Base-by-base conservation (phyloP, 2,113 vertebrate species). In the Limnothrissa miodon region DNA sequence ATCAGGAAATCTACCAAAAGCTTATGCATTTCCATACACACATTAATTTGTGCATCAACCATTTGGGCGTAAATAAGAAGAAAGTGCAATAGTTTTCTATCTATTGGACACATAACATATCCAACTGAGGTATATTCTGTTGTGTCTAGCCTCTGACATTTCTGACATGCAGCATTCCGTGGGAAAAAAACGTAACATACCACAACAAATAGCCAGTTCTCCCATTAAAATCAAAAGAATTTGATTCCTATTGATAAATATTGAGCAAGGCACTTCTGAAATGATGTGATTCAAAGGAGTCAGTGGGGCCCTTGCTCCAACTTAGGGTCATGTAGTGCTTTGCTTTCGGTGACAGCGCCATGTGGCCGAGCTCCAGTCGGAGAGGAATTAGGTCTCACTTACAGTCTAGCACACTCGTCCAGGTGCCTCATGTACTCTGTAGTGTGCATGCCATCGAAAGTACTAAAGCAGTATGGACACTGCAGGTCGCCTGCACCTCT, bases 341-440 rank as follows among this genome's bases (percentile, higher is more conserved):
- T n/a, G 19, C 87, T 86, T 84, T 82, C 81, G 90, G 39, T 45
- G 39, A 46, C n/a, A 84, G 8, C 2, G 1, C 59, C 80, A 48
- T 80, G 39, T 51, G 36, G 39, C 36, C 83, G n/a, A 66, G n/a
- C n/a, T 66, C n/a, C n/a, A 5, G 59, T 66, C 59, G 3, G 10
- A 78, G 51, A 33, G 79, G 48, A 36, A 45, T 74, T 39, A 83
- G 85, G 74, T 79, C 36, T 78, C 56, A 42, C 21, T 92, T 86
- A 95, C 74, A 92, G 84, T 79, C 85, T 90, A 87, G 91, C 93
- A 81, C 97, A 98, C 83, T 97, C 96, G 0, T 94, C 88, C 80
- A 96, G 95, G 0, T 99, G 98, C 81, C 94, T 94, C 45, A 97
- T 90, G 89, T 96, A 97, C 87, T 95, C 96, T 1, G 92, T 91